Percentiles rank a stretch among this genome's conserved stretches.
phyloP scores from a whole-genome alignment of 1,140 invertebrate genomes.

The Drosophila gunungcola region DNA sequence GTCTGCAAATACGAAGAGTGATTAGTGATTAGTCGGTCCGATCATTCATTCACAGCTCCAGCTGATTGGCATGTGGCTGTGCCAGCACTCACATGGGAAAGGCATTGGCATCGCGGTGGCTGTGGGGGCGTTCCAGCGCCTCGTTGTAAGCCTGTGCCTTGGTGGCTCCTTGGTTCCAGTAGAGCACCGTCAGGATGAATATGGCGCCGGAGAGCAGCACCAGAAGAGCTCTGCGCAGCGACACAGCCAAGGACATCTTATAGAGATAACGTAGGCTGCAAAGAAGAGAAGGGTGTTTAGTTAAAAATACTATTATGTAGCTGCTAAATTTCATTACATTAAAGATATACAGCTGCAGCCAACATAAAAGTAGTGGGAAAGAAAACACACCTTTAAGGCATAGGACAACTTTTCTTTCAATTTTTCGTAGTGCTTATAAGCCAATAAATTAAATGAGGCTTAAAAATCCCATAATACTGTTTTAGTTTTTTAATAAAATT shows the following conservation, averaged over 20 bases:
- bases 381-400: no score
- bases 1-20: conserved; percentile 55
- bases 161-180: conserved; percentile 79
- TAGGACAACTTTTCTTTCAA: no score
- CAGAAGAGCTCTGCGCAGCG: conserved; percentile 73
- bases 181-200: conserved; percentile 80
- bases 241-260: conserved; percentile 84
- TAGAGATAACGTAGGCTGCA: conserved; percentile 80
- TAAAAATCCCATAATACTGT: no score
- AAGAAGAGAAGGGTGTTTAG: not conserved
- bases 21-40: conserved; percentile 1
- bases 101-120: conserved; percentile 40
- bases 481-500: no score
- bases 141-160: conserved; percentile 72
- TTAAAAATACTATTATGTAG: no score
- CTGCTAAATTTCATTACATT: no score
- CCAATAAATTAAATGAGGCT: no score
- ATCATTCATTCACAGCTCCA: not conserved
- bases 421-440: no score
- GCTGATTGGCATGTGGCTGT: not conserved
- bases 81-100: conserved; percentile 62
- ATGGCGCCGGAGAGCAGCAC: conserved; percentile 71
- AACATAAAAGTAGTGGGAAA: no score
- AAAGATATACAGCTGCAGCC: no score
- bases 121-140: conserved; percentile 57